Base-by-base conservation (phyloP, 2,113 vertebrate species). In the Salvator merianae region DNA sequence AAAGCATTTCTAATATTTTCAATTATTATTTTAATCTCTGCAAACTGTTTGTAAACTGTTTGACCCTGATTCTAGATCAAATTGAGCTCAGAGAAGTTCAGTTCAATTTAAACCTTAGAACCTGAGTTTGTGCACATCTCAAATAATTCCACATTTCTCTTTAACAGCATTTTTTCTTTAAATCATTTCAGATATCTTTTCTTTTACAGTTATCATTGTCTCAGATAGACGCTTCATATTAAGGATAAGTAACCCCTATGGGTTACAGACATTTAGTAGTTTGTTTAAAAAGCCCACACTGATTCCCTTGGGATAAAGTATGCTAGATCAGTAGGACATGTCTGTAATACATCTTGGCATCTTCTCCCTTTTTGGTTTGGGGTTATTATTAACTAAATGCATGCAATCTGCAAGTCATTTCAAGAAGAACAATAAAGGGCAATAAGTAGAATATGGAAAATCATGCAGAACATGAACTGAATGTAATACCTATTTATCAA, bases 311-410 rank as follows among this genome's bases (percentile, higher is more conserved):
- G 24, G 77, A 65, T 78, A 34, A 65, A 74, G 74, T 68, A 34
- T 18, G 78, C 43, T 40, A 32, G 85, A 84, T 84, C 88, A 89
- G 71, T 28, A 28, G 10, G 87, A 77, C 65, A 87, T 71, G 3
- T 1, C 87, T 63, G 79, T 62, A 69, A 26, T 34, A 70, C 63
- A 2, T 70, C 36, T 86, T 77, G 43, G 81, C 38, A 74, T 13
- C 1, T 74, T 73, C 2, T 85, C 84, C 76, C 10, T 7, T 59
- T 1, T 70, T 73, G 63, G 1, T 86, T 83, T 79, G 72, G 24
- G 66, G 69, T 0, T 14, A 62, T 76, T 76, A 13, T 79, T n/a
- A 68, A 79, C 36, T 83, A 18, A 86, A 14, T 30, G 38, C 65
- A 84, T 24, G 22, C 12, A 77, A 40, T 1, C 34, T 53, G 40